These are phyloP conservation scores for Eustalomyia histrio DNA, from an alignment of 2,888 invertebrate genomes.

Conservation along the genomic window DNA sequence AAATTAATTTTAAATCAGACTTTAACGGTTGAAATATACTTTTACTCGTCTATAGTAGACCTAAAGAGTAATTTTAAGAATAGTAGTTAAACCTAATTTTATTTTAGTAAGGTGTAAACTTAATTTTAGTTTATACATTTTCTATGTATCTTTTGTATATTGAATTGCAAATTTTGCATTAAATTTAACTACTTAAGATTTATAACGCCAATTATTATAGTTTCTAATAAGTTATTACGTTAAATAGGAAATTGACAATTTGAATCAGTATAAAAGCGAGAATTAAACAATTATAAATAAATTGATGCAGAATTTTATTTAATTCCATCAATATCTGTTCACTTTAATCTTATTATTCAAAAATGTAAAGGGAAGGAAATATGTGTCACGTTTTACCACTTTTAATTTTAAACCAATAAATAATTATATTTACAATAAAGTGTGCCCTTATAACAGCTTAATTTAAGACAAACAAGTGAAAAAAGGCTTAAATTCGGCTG, in stretches of 20 bases:
- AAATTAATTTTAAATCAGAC: too few relatives aligned
- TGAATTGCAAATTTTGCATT: not conserved
- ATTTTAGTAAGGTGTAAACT: too few relatives aligned
- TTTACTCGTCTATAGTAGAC: too few relatives aligned
- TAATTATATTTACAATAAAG: not conserved
- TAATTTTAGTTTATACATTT: too few relatives aligned
- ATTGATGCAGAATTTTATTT: not conserved
- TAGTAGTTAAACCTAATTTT: too few relatives aligned
- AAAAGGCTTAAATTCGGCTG: too few relatives aligned
- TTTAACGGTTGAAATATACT: too few relatives aligned
- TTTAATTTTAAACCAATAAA: not conserved
- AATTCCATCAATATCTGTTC: not conserved
- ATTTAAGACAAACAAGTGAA: too few relatives aligned
- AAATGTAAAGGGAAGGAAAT: not conserved
- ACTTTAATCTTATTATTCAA: not conserved
- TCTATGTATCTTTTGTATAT: too few relatives aligned
- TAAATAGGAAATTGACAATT: constrained; percentile 58
- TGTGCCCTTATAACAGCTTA: not conserved
- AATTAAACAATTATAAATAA: not conserved
- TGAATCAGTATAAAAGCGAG: constrained; percentile 30
- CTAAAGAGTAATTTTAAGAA: too few relatives aligned
- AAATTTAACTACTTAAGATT: not conserved
- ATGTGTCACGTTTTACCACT: not conserved
- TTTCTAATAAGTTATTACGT: constrained; percentile 1
- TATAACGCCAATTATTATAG: constrained; percentile 3